Conservation (phyloP, 2,888 invertebrate species). For the Epistrophe eligans region DNA sequence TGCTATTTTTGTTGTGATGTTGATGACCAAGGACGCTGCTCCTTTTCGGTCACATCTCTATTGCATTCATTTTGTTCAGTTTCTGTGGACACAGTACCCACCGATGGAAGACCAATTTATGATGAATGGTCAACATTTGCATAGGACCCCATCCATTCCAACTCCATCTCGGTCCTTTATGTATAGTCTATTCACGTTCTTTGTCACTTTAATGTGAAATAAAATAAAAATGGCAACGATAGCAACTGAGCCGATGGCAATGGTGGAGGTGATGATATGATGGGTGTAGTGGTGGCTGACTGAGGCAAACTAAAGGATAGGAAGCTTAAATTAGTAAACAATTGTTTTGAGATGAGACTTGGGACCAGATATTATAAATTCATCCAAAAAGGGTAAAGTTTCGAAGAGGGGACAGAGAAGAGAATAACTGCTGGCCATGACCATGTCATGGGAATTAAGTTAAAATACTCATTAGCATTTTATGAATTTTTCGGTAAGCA, state of each 20-base stretch:
- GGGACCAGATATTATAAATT: constrained; percentile 53
- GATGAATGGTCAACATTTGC: constrained; percentile 62
- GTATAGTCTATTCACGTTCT: constrained; percentile 18
- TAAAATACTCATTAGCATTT: constrained; percentile 70
- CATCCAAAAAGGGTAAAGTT: constrained; percentile 19
- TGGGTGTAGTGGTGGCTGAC: not conserved
- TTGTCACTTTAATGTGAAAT: constrained; percentile 1
- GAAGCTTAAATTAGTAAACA: constrained; percentile 58
- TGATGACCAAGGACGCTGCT: constrained; percentile 37
- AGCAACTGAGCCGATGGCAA: constrained; percentile 24
- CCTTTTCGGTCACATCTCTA: constrained; percentile 17
- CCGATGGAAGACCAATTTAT: constrained; percentile 55
- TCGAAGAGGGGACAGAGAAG: not conserved
- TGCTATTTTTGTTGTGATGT: constrained; percentile 36
- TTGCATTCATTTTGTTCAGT: constrained; percentile 11
- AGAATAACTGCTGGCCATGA: constrained; percentile 32
- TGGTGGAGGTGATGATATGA: not conserved
- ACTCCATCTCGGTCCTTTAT: not conserved
- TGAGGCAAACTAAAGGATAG: constrained; percentile 20
- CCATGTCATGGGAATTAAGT: constrained; percentile 64
- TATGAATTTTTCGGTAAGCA: constrained; percentile 58
- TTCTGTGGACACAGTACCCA: constrained; percentile 27
- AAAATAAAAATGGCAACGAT: constrained; percentile 24
- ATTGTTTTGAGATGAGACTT: constrained; percentile 53
- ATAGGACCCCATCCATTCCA: not conserved